A percentile compares a stretch with the other conserved stretches of the same genome.
phyloP scores from a whole-genome alignment of 2,113 vertebrate species.

The Austrofundulus limnaeus region DNA sequence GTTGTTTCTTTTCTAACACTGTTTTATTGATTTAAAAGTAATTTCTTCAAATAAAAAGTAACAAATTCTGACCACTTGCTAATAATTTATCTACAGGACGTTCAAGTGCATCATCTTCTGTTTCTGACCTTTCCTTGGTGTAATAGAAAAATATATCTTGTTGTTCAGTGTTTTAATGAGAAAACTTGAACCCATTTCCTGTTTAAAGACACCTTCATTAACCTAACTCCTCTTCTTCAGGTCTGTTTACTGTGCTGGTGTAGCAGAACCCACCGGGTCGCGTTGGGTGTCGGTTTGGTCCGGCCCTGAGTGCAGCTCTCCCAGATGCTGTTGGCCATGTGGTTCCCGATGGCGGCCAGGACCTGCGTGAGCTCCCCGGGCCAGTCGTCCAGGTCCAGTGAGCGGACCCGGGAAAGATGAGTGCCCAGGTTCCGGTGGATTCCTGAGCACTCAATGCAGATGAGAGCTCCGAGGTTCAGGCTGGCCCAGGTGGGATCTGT shows the following conservation, averaged over 20 bases:
- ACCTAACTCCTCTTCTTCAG: not conserved
- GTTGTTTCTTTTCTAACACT: too few species aligned
- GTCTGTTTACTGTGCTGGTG: not conserved
- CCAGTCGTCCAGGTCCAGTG: constrained; percentile 95
- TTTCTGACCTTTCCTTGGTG: too few species aligned
- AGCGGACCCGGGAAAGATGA: constrained; percentile 93
- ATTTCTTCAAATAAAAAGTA: too few species aligned
- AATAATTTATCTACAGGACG: too few species aligned
- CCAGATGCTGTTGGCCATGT: constrained; percentile 93
- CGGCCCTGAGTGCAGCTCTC: constrained; percentile 88
- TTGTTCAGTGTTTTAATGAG: too few species aligned
- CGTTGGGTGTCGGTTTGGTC: constrained; percentile 85
- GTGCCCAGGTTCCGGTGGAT: constrained; percentile 96
- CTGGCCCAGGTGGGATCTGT: constrained; percentile 96
- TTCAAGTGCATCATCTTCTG: too few species aligned
- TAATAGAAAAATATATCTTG: too few species aligned
- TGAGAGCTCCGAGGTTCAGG: constrained; percentile 92
- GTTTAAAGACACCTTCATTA: too few species aligned
- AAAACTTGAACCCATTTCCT: too few species aligned
- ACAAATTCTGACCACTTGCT: too few species aligned
- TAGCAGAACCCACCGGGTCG: constrained; percentile 80
- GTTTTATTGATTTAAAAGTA: too few species aligned
- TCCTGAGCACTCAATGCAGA: constrained; percentile 97
- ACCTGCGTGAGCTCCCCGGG: constrained; percentile 92
- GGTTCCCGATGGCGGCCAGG: constrained; percentile 90